A percentile compares a stretch with the other conserved stretches of the same genome.
Conservation (phyloP, 1,140 invertebrate genomes). For the Odontomachus brunneus region DNA sequence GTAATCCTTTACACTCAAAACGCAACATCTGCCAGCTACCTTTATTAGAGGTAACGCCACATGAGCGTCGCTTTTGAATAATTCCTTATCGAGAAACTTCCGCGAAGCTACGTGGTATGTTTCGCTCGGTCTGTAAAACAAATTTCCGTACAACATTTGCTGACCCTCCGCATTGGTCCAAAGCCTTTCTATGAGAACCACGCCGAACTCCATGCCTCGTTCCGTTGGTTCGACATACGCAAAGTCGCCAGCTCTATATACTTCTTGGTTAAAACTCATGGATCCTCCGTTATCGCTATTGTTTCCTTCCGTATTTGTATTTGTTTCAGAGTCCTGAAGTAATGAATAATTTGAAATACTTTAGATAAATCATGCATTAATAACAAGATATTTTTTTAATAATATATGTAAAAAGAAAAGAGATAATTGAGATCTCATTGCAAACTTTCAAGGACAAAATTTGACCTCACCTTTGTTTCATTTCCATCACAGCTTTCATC, state of each 20-base stretch:
- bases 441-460: slow-evolving; percentile 22
- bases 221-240: slow-evolving; percentile 94
- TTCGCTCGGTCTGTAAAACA: slow-evolving; percentile 91
- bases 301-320: slow-evolving; percentile 68
- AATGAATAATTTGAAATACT: slow-evolving; percentile 59
- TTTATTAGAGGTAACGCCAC: slow-evolving; percentile 94
- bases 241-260: slow-evolving; percentile 94
- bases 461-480: slow-evolving; percentile 79
- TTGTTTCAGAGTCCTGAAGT: slow-evolving; percentile 75
- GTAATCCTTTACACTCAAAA: slow-evolving; percentile 98
- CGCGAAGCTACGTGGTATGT: slow-evolving; percentile 98
- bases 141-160: slow-evolving; percentile 95
- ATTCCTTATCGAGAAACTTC: slow-evolving; percentile 98
- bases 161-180: slow-evolving; percentile 94
- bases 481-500: slow-evolving; percentile 89
- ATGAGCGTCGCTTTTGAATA: slow-evolving; percentile 97
- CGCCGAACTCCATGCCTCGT: slow-evolving; percentile 92
- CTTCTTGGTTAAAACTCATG: slow-evolving; percentile 90
- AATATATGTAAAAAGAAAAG: slow-evolving; percentile 34
- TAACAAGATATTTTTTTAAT: too few species aligned
- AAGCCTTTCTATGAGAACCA: slow-evolving; percentile 94
- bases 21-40: slow-evolving; percentile 96
- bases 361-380: slow-evolving; percentile 67
- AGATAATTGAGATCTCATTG: not conserved
- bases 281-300: slow-evolving; percentile 83